A percentile compares a stretch with the other conserved stretches of the same genome.
Evolutionary conservation across 2,113 vertebrate genomes (phyloP).

Genomic region (Coregonus clupeaformis): DNA sequence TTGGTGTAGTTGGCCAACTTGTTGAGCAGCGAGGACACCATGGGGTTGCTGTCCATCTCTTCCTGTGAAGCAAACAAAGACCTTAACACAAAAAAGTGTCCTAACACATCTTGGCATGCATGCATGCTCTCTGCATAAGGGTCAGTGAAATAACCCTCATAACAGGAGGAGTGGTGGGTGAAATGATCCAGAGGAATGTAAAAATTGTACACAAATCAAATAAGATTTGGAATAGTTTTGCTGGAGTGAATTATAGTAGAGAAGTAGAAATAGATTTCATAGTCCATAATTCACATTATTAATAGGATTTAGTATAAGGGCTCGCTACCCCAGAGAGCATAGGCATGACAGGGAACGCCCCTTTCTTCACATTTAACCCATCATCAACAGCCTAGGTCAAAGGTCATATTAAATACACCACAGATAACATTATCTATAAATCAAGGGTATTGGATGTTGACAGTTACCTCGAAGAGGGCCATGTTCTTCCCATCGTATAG

Average conservation of each 20-base stretch:
- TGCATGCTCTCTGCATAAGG: background rate
- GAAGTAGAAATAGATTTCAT: conserved; percentile 24
- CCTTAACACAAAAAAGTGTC: background rate
- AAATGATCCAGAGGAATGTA: background rate
- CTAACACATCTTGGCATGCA: background rate
- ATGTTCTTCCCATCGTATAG: conserved; percentile 92
- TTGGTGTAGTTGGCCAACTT: conserved; percentile 97
- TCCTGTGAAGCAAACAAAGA: conserved; percentile 76
- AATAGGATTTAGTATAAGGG: conserved; percentile 1
- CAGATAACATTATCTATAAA: too few relatives aligned
- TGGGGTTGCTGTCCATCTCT: conserved; percentile 98
- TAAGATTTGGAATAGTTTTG: conserved; percentile 34
- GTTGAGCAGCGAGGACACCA: conserved; percentile 96
- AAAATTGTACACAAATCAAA: conserved; percentile 24
- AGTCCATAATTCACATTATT: conserved; percentile 29
- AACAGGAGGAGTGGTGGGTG: background rate
- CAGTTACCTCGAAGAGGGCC: conserved; percentile 92
- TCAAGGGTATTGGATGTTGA: background rate
- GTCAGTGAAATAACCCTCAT: background rate
- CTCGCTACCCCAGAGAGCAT: conserved; percentile 27
- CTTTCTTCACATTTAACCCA: background rate
- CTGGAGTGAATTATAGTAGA: conserved; percentile 36
- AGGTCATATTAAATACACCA: too few relatives aligned
- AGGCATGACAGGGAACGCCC: background rate
- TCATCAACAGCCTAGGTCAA: too few relatives aligned